Percentiles rank a stretch among this genome's conserved stretches.
phyloP scores from a whole-genome alignment of 2,113 vertebrate genomes.

The Melanocharis versteri region DNA sequence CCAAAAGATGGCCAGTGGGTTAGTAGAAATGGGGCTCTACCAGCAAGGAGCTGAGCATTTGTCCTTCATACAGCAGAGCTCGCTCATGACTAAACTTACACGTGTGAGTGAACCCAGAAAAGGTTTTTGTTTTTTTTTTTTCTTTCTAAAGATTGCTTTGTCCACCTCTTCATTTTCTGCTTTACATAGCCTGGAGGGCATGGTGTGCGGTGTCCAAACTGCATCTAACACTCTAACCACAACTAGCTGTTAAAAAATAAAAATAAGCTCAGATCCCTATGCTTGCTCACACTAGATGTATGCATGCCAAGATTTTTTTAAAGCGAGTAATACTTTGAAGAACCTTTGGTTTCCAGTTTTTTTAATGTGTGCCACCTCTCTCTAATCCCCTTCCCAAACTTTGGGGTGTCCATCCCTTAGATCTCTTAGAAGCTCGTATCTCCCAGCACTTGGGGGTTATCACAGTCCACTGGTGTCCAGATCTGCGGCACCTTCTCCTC shows the following conservation, averaged over 20 bases:
- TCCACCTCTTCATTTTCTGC: background rate
- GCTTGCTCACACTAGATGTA: background rate
- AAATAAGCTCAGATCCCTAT: background rate
- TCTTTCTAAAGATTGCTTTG: background rate
- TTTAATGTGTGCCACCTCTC: background rate
- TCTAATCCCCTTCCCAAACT: background rate
- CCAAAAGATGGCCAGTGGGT: background rate
- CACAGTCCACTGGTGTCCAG: too few species aligned
- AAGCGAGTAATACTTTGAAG: background rate
- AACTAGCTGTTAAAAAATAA: background rate
- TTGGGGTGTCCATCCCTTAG: background rate
- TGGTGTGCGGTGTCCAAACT: background rate
- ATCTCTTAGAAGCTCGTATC: background rate
- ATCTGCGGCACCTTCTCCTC: background rate
- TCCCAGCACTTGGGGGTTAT: background rate
- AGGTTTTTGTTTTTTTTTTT: background rate
- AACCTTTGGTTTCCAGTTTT: background rate
- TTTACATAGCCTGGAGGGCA: background rate
- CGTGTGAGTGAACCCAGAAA: background rate
- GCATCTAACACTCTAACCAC: background rate
- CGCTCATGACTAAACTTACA: rapidly evolving
- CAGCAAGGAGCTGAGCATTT: background rate
- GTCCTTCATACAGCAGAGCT: background rate
- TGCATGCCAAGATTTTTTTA: background rate
- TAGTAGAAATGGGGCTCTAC: background rate